Evolutionary conservation across 2,888 invertebrate genomes (phyloP).

Genomic region (Agonopterix subpropinquella): DNA sequence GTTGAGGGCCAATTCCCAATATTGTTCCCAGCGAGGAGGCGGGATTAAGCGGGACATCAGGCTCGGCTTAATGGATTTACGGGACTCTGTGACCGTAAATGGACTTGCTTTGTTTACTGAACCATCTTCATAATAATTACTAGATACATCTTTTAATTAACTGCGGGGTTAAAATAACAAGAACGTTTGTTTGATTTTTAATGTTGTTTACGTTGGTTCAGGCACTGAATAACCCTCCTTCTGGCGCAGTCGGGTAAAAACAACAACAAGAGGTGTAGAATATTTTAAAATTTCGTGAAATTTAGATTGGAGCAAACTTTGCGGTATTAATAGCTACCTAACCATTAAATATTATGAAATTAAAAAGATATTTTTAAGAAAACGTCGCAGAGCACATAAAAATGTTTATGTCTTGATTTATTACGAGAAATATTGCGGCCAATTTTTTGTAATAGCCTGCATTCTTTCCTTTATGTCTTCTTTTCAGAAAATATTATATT

Average conservation of each 20-base stretch:
- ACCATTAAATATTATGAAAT: no score
- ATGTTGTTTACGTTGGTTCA: no score
- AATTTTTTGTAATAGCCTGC: slow-evolving; percentile 25
- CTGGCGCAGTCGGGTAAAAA: no score
- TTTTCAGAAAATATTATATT: not conserved
- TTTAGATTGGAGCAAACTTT: no score
- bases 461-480: slow-evolving; percentile 7
- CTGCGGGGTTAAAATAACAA: slow-evolving; percentile 9
- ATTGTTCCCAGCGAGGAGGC: slow-evolving; percentile 19
- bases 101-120: slow-evolving; percentile 25
- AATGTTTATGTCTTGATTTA: slow-evolving; percentile 39
- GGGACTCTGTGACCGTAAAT: slow-evolving; percentile 27
- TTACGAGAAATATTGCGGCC: slow-evolving; percentile 37
- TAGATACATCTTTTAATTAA: slow-evolving; percentile 21
- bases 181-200: no score
- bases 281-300: not conserved
- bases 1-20: slow-evolving; percentile 21
- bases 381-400: slow-evolving; percentile 32
- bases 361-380: slow-evolving; percentile 17
- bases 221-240: no score
- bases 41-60: slow-evolving; percentile 32
- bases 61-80: slow-evolving; percentile 44
- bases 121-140: slow-evolving; percentile 16
- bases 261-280: not conserved
- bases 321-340: no score